Evolutionary conservation across 2,888 invertebrate species (phyloP).

Genomic region (Hemistola chrysoprasaria): DNA sequence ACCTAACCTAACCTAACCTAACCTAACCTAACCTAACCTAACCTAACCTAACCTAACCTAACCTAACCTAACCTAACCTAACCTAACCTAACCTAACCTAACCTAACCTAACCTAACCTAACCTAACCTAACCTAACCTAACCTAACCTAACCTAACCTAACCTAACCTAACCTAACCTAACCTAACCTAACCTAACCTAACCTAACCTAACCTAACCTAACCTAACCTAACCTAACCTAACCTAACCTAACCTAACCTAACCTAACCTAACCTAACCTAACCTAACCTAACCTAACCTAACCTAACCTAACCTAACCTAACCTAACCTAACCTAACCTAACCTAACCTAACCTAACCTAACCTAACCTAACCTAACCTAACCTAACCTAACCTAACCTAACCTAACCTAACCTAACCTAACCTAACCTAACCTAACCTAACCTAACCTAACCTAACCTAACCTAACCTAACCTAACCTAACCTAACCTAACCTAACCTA

Average conservation of each 20-base stretch:
- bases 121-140: constrained; percentile 18
- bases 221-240: constrained; percentile 8
- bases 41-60: neutral
- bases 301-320: constrained; percentile 9
- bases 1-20: constrained; percentile 23
- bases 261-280: constrained; percentile 15
- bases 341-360: constrained; percentile 5
- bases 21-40: neutral
- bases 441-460: constrained; percentile 3
- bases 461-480: constrained; percentile 10
- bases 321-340: constrained; percentile 6
- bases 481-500: constrained; percentile 18
- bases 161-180: constrained; percentile 25
- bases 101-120: constrained; percentile 15
- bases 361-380: no score
- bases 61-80: constrained; percentile 18
- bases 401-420: constrained; percentile 9
- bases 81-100: constrained; percentile 17
- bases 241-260: constrained; percentile 8
- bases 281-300: constrained; percentile 8
- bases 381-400: no score
- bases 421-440: constrained; percentile 11
- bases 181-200: constrained; percentile 20
- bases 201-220: constrained; percentile 18
- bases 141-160: constrained; percentile 19